Base-by-base conservation (phyloP, 2,888 invertebrate genomes). In the Lucinisca nassula region DNA sequence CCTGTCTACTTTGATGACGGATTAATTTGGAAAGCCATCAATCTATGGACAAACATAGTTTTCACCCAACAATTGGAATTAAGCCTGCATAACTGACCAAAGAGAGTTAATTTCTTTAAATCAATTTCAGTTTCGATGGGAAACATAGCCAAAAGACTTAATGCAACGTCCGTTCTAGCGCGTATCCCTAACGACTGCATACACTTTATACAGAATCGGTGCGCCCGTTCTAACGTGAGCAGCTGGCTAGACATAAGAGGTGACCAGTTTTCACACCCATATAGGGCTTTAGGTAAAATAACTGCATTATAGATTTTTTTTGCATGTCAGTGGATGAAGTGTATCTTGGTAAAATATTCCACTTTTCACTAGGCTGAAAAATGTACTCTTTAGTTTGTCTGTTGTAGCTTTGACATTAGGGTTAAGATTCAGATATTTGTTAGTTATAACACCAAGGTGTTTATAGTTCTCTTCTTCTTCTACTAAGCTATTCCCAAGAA, bases 181-280 rank as follows among this genome's bases (percentile, higher is more conserved):
- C 32, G 24, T 37, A 21, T 8, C 3, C 61, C 32, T 8, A 87
- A 51, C 6, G 72, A 27, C 37, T 79, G 79, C 27, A 80, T 78
- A 21, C 35, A 74, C 51, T 87, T 84, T 32, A 79, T 40, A 82
- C 79, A 76, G 38, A 49, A 82, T 67, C 82, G 77, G 14, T 85
- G 84, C 4, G 79, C 81, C 38, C 80, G 32, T 30, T 83, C 80
- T 0, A 83, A 45, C 49, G 67, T 17, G 27, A 74, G 55, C 10
- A 80, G 4, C 37, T 84, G 58, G 3, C 67, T 72, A 0, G 49
- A 12, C 38, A 49, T 79, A 17, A 85, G n/a, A 55, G 27, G 10
- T 37, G 51, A 32, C 84, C 81, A 87, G 37, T 73, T 38, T 40
- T 84, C 79, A 73, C 76, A 85, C 0, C 88, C 85, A 70, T 85